Evolutionary conservation across 2,797 vertebrate genomes (phyloP).

Genomic region (Jordanella pulchra): DNA sequence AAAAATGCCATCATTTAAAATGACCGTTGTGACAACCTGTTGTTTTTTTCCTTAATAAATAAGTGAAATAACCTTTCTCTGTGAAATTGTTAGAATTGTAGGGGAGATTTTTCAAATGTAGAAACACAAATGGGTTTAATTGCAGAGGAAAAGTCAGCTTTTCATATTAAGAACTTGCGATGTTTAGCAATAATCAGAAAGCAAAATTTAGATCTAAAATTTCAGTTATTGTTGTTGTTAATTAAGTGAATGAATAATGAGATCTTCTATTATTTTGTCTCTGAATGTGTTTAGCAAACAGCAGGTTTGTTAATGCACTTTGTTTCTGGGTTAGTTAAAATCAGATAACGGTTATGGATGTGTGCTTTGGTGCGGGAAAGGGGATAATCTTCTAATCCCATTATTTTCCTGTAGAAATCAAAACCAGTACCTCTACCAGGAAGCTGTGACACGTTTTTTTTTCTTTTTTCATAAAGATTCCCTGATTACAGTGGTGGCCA

Average conservation of each 20-base stretch:
- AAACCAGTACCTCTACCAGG: neutral
- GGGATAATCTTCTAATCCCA: slow-evolving; percentile 7
- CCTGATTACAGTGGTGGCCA: neutral
- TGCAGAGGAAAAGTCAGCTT: too few species aligned
- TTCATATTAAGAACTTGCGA: neutral
- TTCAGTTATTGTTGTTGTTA: neutral
- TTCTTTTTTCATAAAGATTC: neutral
- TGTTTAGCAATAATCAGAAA: neutral
- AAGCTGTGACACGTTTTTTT: neutral
- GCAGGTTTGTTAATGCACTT: neutral
- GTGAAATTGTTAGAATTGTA: neutral
- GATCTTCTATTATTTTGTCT: neutral
- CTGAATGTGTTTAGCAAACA: neutral
- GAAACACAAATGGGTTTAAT: too few species aligned
- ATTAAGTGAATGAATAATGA: neutral
- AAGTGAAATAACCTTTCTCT: neutral
- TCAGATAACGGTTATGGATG: slow-evolving; percentile 6
- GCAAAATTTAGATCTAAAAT: too few species aligned
- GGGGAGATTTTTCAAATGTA: neutral
- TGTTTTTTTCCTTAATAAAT: neutral
- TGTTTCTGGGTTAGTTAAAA: neutral
- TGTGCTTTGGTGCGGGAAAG: neutral
- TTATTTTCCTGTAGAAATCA: slow-evolving; percentile 8
- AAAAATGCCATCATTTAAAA: neutral
- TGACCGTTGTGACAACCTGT: too few species aligned